Evolutionary conservation across 23 tunicate genomes (phyloP).

Genomic region (Ascidia mentula): DNA sequence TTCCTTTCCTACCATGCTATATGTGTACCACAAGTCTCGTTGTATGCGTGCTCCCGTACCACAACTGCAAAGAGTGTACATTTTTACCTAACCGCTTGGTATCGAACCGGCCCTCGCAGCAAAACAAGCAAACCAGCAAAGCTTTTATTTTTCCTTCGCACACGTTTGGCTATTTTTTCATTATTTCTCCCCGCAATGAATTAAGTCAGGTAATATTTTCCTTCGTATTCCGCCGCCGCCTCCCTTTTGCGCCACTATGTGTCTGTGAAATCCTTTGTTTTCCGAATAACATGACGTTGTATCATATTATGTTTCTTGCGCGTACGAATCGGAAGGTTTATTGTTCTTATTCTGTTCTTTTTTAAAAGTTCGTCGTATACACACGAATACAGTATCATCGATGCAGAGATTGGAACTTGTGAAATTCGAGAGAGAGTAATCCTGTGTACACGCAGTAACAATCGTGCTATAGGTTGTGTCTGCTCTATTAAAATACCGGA

Average conservation of each 20-base stretch:
- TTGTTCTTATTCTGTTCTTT: neutral
- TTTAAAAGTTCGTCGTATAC: conserved; percentile 8
- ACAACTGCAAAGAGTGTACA: conserved; percentile 10
- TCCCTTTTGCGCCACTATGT: conserved; percentile 1
- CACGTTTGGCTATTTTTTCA: neutral
- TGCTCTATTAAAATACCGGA: too few relatives aligned
- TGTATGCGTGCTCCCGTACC: neutral
- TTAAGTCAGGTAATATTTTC: neutral
- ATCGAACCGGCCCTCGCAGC: too few relatives aligned
- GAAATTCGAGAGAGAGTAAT: too few relatives aligned
- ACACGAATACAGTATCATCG: conserved; percentile 8
- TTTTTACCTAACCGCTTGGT: conserved; percentile 1
- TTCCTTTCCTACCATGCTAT: neutral
- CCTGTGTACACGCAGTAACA: too few relatives aligned
- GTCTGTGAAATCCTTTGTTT: neutral
- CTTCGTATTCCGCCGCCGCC: too few relatives aligned
- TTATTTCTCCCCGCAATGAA: neutral
- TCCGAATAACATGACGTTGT: neutral
- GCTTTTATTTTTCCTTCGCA: neutral
- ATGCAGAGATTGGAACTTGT: neutral
- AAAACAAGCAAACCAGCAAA: neutral
- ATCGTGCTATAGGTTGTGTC: too few relatives aligned
- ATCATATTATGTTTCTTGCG: neutral
- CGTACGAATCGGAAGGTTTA: neutral
- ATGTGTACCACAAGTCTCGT: neutral